Evolutionary conservation across 2,113 vertebrate genomes (phyloP).

Genomic region (Leucopternis melanops): DNA sequence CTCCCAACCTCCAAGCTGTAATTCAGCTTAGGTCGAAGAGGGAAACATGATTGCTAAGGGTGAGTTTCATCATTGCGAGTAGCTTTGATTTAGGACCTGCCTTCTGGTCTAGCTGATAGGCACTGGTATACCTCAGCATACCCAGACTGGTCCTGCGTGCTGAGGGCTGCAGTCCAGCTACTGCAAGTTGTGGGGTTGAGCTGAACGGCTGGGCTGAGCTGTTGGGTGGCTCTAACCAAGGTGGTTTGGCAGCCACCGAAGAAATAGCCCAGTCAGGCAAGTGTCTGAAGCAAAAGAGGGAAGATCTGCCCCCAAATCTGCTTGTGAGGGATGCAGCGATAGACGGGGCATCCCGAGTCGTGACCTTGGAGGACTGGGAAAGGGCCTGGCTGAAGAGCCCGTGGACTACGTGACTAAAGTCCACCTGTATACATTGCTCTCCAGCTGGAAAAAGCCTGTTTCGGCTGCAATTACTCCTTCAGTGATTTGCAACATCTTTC

Average conservation of each 20-base stretch:
- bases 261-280: background rate
- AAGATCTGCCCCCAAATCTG: background rate
- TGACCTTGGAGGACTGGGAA: background rate
- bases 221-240: background rate
- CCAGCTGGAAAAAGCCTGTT: background rate
- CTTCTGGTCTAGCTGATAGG: conserved; percentile 4
- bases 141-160: rapidly evolving
- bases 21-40: background rate
- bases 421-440: background rate
- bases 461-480: background rate
- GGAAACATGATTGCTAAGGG: background rate
- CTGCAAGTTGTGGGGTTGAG: background rate
- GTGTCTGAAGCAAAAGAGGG: background rate
- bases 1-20: background rate
- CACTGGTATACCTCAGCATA: background rate
- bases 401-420: background rate
- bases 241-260: background rate
- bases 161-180: background rate
- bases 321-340: background rate
- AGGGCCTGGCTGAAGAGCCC: background rate
- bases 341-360: background rate
- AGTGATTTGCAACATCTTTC: conserved; percentile 9
- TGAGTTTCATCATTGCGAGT: background rate
- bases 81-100: background rate
- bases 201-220: background rate